A percentile compares a stretch with the other conserved stretches of the same genome.
phyloP scores from a whole-genome alignment of 2,888 invertebrate species.

The Teinopalpus imperialis region DNA sequence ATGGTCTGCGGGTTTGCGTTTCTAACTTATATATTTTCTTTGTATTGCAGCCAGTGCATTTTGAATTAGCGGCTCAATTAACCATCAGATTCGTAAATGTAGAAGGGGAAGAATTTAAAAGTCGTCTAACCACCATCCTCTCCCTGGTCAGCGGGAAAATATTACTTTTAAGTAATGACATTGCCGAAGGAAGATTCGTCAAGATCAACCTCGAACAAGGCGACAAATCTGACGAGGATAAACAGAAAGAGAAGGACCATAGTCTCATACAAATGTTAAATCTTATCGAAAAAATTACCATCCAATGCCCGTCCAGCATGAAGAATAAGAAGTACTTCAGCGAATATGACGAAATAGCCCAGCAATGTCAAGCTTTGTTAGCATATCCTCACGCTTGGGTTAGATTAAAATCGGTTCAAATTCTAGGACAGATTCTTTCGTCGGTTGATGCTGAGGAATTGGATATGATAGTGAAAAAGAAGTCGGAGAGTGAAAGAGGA shows the following conservation, averaged over 20 bases:
- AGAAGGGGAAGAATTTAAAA: constrained; percentile 87
- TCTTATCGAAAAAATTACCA: constrained; percentile 85
- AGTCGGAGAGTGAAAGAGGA: constrained; percentile 64
- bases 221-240: constrained; percentile 76
- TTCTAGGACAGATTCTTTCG: constrained; percentile 87
- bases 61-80: constrained; percentile 89
- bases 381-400: constrained; percentile 95
- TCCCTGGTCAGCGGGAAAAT: constrained; percentile 81
- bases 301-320: constrained; percentile 83
- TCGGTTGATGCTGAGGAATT: constrained; percentile 84
- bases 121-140: constrained; percentile 83
- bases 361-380: constrained; percentile 86
- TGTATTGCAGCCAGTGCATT: constrained; percentile 81
- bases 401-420: constrained; percentile 87
- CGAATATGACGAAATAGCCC: constrained; percentile 82
- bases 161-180: constrained; percentile 69
- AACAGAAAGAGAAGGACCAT: constrained; percentile 86
- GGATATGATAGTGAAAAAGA: constrained; percentile 64
- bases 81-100: constrained; percentile 90
- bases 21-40: no score
- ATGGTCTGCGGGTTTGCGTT: no score
- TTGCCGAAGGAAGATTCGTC: constrained; percentile 83
- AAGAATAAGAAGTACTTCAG: constrained; percentile 66
- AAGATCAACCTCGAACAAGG: constrained; percentile 69
- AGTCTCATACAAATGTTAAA: constrained; percentile 88